Percentiles rank a stretch among this genome's conserved stretches.
Conservation (phyloP, 2,113 vertebrate species). For the Fulmarus glacialis region DNA sequence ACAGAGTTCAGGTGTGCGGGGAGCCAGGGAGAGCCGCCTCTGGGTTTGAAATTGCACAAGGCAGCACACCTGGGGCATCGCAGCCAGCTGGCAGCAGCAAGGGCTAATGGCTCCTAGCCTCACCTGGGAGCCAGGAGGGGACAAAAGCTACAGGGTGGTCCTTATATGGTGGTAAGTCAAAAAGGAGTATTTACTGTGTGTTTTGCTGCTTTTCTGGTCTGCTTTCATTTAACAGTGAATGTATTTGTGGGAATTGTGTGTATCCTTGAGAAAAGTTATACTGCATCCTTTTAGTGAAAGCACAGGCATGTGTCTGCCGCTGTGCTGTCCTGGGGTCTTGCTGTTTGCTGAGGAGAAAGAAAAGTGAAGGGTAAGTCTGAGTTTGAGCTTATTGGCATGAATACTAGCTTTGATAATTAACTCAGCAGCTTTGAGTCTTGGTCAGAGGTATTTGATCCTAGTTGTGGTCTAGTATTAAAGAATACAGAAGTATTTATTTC, state of each 20-base stretch:
- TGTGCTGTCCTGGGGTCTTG: not conserved
- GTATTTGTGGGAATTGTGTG: not conserved
- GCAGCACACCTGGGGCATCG: not conserved
- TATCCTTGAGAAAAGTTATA: not conserved
- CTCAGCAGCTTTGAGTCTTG: not conserved
- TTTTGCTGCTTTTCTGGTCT: not conserved
- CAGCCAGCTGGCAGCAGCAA: not conserved
- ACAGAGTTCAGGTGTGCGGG: not conserved
- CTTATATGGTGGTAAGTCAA: accelerated
- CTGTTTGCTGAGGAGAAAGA: not conserved
- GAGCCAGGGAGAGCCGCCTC: not conserved
- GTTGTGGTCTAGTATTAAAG: not conserved
- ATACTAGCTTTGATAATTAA: not conserved
- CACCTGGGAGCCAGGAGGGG: not conserved
- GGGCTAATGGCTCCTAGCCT: not conserved
- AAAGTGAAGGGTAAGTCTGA: not conserved
- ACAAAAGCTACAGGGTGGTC: not conserved
- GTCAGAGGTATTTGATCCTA: not conserved
- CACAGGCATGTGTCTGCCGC: accelerated
- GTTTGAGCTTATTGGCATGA: not conserved
- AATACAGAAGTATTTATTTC: not conserved
- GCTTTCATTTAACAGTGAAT: not conserved
- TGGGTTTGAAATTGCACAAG: not conserved
- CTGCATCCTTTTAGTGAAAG: not conserved
- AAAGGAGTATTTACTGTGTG: not conserved